These are phyloP conservation scores for Limanda limanda DNA, from an alignment of 2,113 vertebrate species.

Conservation along the genomic window DNA sequence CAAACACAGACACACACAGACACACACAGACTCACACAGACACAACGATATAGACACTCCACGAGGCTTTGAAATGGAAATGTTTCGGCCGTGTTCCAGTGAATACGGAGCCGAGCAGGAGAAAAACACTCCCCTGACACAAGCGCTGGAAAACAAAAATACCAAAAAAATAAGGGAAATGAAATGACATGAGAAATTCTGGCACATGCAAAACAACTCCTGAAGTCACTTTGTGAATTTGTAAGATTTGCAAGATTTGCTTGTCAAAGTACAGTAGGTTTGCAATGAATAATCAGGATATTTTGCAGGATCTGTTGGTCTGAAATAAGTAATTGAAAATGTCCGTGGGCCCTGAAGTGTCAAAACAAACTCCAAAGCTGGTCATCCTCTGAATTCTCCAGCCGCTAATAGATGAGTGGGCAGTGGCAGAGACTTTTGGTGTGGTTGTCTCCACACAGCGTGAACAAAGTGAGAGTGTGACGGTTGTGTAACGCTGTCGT, in stretches of 20 bases:
- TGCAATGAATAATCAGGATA: not conserved
- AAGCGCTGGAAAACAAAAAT: not conserved
- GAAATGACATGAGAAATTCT: not conserved
- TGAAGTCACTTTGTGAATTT: not conserved
- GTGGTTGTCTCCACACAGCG: not conserved
- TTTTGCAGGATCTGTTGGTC: not conserved
- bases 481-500: constrained; percentile 8
- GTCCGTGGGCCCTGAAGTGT: not conserved
- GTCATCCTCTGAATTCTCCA: not conserved
- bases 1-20: constrained; percentile 3
- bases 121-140: constrained; percentile 18
- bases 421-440: not conserved
- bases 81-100: constrained; percentile 32
- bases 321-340: no score
- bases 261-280: no score
- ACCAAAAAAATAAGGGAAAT: not conserved
- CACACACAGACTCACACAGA: constrained; percentile 11
- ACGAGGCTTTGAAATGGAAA: constrained; percentile 68
- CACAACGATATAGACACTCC: constrained; percentile 11
- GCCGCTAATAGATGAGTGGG: not conserved
- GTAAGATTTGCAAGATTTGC: not conserved
- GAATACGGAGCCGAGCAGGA: not conserved
- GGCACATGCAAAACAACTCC: no score
- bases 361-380: not conserved
- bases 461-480: constrained; percentile 11